These are phyloP conservation scores for Agrotis exclamationis DNA, from an alignment of 2,888 invertebrate species.

Conservation along the genomic window DNA sequence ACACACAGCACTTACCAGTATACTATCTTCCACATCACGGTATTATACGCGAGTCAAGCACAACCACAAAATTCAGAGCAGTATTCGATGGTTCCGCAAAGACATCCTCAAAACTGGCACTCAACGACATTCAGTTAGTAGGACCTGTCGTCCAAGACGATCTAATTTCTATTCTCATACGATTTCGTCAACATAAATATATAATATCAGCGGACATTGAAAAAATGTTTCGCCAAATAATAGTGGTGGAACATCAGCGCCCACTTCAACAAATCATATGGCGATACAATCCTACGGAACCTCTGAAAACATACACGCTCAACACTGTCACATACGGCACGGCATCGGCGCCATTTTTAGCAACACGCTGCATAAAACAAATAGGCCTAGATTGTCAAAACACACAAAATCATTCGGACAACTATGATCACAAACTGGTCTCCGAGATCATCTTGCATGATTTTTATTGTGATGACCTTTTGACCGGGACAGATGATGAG, in stretches of 20 bases:
- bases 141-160: no score
- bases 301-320: no score
- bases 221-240: no score
- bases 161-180: no score
- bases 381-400: not conserved
- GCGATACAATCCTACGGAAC: no score
- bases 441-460: not conserved
- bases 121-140: not conserved
- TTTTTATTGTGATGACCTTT: constrained; percentile 5
- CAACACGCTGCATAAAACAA: not conserved
- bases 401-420: no score
- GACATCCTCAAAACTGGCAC: not conserved
- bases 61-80: not conserved
- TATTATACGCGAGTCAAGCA: not conserved
- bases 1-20: no score
- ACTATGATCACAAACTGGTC: constrained; percentile 2
- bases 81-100: constrained; percentile 1
- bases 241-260: no score
- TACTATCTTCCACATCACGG: no score
- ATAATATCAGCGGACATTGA: no score
- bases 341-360: not conserved
- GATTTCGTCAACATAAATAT: no score
- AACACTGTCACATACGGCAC: not conserved
- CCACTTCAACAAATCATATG: no score
- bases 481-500: constrained; percentile 3